Percentiles rank a stretch among this genome's conserved stretches.
phyloP scores from a whole-genome alignment of 1,140 invertebrate species.

The Brachionus paranguensis region DNA sequence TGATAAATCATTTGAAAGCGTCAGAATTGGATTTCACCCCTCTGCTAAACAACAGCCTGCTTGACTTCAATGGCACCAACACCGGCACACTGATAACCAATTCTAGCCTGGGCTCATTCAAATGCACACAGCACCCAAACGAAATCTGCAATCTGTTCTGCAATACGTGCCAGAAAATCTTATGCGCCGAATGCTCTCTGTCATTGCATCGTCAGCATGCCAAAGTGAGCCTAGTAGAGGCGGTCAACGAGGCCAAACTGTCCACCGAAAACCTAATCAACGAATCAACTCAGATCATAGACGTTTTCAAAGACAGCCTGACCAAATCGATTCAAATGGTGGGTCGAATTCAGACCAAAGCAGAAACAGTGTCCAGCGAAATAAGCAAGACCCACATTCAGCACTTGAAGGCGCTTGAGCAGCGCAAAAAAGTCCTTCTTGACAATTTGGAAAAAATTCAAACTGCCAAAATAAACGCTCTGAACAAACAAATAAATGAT shows the following conservation, averaged over 20 bases:
- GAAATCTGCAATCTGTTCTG: constrained; percentile 14
- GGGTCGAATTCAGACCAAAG: background rate
- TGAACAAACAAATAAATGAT: constrained; percentile 38
- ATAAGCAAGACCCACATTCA: constrained; percentile 9
- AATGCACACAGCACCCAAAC: constrained; percentile 4
- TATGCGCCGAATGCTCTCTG: background rate
- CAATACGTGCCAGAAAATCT: constrained; percentile 13
- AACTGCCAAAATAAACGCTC: background rate
- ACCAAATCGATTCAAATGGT: constrained; percentile 21
- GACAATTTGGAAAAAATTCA: constrained; percentile 37
- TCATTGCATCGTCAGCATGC: background rate
- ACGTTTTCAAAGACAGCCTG: constrained; percentile 21
- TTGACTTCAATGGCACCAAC: background rate
- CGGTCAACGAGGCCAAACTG: background rate
- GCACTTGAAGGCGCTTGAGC: constrained; percentile 11
- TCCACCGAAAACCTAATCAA: constrained; percentile 19
- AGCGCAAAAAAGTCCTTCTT: constrained; percentile 1
- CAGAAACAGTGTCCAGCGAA: background rate
- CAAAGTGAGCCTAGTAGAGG: constrained; percentile 23
- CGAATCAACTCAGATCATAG: constrained; percentile 33
- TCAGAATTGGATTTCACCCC: background rate
- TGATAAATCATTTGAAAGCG: constrained; percentile 39
- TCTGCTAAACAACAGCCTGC: background rate
- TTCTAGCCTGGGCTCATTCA: background rate
- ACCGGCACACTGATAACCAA: background rate